A percentile compares a stretch with the other conserved stretches of the same genome.
These are phyloP conservation scores for Tachypleus tridentatus DNA, from an alignment of 1,140 invertebrate genomes.

Conservation along the genomic window DNA sequence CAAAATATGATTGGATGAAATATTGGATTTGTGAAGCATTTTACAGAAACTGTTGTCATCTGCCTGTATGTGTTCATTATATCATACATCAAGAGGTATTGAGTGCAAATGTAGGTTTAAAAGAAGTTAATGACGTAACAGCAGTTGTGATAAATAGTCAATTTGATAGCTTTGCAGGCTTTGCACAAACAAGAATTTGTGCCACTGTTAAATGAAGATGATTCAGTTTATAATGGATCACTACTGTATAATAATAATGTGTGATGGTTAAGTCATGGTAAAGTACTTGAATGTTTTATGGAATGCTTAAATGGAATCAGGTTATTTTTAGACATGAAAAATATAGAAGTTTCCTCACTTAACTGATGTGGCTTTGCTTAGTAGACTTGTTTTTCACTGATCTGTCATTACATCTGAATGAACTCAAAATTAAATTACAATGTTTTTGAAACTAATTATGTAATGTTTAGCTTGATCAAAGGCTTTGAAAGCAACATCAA, in stretches of 20 bases:
- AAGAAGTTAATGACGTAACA: conserved; percentile 1
- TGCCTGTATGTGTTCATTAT: neutral
- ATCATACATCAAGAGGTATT: conserved; percentile 1
- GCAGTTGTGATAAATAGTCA: neutral
- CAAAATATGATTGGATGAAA: neutral
- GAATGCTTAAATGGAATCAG: neutral
- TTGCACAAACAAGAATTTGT: neutral
- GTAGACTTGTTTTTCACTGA: too few species aligned
- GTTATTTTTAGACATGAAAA: neutral
- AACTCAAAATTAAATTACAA: too few species aligned
- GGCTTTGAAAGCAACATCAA: neutral
- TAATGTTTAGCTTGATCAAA: conserved; percentile 1
- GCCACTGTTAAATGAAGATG: too few species aligned
- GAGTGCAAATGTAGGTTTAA: neutral
- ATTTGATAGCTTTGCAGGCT: neutral
- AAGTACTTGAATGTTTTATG: neutral
- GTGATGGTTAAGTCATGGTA: neutral
- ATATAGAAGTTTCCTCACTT: neutral
- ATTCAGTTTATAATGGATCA: neutral
- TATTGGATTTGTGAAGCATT: neutral
- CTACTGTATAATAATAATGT: conserved; percentile 1
- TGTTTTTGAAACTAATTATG: neutral
- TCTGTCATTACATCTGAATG: too few species aligned
- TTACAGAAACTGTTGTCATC: neutral
- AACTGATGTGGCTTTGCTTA: neutral